Percentiles rank a stretch among this genome's conserved stretches.
phyloP scores from a whole-genome alignment of 2,797 vertebrate species.

The Schizopygopsis malacanthus region DNA sequence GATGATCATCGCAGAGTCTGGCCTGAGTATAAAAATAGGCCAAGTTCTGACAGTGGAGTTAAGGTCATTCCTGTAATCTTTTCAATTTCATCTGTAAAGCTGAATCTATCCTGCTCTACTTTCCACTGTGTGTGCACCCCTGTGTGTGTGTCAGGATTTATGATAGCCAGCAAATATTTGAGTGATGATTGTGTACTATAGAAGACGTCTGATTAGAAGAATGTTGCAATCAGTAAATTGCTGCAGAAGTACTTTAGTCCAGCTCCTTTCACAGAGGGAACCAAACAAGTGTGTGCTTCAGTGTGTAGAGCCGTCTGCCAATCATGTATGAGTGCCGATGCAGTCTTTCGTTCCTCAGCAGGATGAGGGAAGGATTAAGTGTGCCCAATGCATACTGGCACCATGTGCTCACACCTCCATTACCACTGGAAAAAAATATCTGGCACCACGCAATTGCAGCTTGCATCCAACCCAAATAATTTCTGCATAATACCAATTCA shows the following conservation, averaged over 20 bases:
- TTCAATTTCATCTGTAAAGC: constrained; percentile 1
- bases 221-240: constrained; percentile 18
- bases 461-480: background rate
- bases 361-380: background rate
- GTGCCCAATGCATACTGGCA: background rate
- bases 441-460: background rate
- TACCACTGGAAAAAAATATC: background rate
- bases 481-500: background rate
- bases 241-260: background rate
- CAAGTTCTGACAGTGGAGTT: constrained; percentile 7
- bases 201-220: constrained; percentile 4
- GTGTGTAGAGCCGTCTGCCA: background rate
- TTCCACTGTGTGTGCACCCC: background rate
- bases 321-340: background rate
- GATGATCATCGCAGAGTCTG: background rate
- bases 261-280: constrained; percentile 1
- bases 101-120: background rate
- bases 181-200: constrained; percentile 9
- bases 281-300: background rate
- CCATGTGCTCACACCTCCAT: background rate
- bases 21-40: constrained; percentile 25
- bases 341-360: background rate
- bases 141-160: background rate
- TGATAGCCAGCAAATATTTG: background rate
- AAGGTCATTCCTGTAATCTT: constrained; percentile 16